Evolutionary conservation across 2,113 vertebrate species (phyloP).

Genomic region (Malaclemys terrapin): DNA sequence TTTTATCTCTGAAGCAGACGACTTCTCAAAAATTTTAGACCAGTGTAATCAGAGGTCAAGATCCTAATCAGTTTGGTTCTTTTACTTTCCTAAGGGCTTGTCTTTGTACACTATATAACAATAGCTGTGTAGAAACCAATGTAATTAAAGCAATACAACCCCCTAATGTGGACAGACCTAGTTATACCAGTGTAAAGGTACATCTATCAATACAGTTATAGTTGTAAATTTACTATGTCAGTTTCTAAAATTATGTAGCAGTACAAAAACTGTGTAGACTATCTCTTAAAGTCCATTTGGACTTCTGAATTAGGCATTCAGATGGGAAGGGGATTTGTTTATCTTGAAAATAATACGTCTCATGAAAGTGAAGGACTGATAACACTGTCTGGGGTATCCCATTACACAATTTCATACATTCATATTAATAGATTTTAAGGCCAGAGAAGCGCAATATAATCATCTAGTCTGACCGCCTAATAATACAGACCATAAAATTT

Average conservation of each 20-base stretch:
- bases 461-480: not conserved
- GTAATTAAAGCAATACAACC: not conserved
- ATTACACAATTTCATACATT: too few relatives aligned
- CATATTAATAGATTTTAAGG: not conserved
- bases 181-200: not conserved
- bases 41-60: not conserved
- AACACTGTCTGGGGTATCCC: too few relatives aligned
- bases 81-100: not conserved
- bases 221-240: not conserved
- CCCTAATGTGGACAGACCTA: not conserved
- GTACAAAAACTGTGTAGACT: too few relatives aligned
- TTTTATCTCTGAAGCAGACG: too few relatives aligned
- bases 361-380: too few relatives aligned
- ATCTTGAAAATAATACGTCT: too few relatives aligned
- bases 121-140: not conserved
- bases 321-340: too few relatives aligned
- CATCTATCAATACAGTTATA: not conserved
- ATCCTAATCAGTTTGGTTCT: not conserved
- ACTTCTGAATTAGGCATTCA: too few relatives aligned
- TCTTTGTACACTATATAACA: not conserved
- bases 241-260: too few relatives aligned
- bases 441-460: not conserved
- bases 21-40: too few relatives aligned
- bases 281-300: not conserved
- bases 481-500: not conserved